Conservation (phyloP, 2,113 vertebrate genomes). For the Salvator merianae region DNA sequence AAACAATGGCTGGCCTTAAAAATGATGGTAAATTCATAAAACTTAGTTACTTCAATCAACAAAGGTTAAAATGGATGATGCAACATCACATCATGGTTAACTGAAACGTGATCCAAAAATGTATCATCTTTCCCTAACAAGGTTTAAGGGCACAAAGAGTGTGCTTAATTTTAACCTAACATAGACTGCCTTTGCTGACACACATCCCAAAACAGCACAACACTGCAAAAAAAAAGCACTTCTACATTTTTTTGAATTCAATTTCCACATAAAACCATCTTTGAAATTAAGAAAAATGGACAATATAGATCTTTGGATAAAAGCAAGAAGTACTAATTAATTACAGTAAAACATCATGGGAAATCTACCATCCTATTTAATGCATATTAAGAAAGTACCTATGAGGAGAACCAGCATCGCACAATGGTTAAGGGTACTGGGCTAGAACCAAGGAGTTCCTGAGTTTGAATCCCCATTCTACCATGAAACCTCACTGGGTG, state of each 20-base stretch:
- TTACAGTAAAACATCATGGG: neutral
- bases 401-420: too few species aligned
- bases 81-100: neutral
- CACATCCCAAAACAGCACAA: too few species aligned
- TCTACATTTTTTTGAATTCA: neutral
- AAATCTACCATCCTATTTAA: neutral
- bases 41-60: neutral
- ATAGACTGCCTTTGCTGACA: too few species aligned
- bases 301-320: neutral
- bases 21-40: neutral
- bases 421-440: too few species aligned
- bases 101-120: neutral
- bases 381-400: neutral
- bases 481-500: too few species aligned
- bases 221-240: too few species aligned
- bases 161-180: neutral
- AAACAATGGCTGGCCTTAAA: neutral
- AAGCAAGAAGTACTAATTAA: neutral
- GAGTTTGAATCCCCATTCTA: too few species aligned
- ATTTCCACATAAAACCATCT: neutral
- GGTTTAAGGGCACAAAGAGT: neutral
- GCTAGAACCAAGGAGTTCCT: too few species aligned
- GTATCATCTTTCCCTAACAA: too few species aligned
- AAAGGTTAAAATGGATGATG: neutral
- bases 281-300: neutral